Base-by-base conservation (phyloP, 2,113 vertebrate genomes). In the Crypturellus undulatus region DNA sequence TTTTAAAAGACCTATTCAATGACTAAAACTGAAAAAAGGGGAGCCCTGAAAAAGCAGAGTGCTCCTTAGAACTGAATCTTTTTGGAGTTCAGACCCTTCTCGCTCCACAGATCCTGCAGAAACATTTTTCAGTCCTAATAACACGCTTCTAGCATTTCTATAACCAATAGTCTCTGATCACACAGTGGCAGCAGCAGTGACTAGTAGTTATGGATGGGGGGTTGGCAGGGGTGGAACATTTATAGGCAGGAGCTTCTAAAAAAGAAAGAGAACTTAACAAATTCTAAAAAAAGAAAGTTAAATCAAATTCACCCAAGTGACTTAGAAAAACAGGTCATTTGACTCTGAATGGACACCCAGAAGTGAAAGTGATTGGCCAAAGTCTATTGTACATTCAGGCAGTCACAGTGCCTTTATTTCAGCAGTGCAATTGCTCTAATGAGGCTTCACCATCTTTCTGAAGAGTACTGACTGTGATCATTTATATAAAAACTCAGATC, bases 401-500 rank as follows among this genome's bases (percentile, higher is more conserved):
- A 52, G 6, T 77, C 40, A 62, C 7, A 2, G 0, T 1, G 19
- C 10, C 32, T 67, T 84, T 58, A 32, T 79, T 88, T 72, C 73
- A 92, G 64, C 16, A 72, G 28, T 4, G 4, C 25, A 32, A 2
- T 15, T 60, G 28, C 3, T 38, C 40, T 82, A 79, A 54, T n/a
- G 7, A 75, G 6, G 8, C 45, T 91, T 87, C 32, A 43, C 60
- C 68, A 51, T 58, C 0, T 49, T 82, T 87, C 72, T 72, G 52
- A 79, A 62, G 76, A 86, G 36, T 34, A 68, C 8, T 26, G n/a
- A 4, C 3, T 71, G 51, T 7, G 16, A 60, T 69, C 58, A 38
- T 0, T 0, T 63, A 42, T 38, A 52, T 47, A 1, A 84, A 69
- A 13, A n/a, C 52, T 10, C 7, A 93, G 34, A 4, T 72, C 54